Evolutionary conservation across 1,140 invertebrate genomes (phyloP).

Genomic region (Drosophila pseudoobscura): DNA sequence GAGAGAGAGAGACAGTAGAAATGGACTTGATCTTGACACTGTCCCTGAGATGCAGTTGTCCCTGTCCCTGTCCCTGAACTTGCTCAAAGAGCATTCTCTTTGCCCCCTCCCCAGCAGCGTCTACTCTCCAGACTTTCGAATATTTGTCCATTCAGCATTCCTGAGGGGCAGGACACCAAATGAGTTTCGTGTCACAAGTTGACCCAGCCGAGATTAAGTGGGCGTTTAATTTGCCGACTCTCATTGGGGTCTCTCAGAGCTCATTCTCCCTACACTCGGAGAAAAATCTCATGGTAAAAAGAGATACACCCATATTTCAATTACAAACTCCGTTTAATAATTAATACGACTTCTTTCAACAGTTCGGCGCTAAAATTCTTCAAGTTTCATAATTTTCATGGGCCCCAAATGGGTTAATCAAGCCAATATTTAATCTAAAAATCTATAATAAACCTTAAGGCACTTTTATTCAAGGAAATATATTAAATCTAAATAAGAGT

Average conservation of each 20-base stretch:
- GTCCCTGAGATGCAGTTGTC: conserved; percentile 27
- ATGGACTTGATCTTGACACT: conserved; percentile 74
- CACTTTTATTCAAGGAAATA: no score
- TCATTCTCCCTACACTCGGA: neutral
- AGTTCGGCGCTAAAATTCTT: no score
- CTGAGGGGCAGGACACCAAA: conserved; percentile 26
- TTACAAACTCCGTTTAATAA: no score
- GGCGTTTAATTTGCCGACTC: conserved; percentile 78
- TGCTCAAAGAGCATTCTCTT: conserved; percentile 37
- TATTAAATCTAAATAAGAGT: no score
- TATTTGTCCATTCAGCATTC: conserved; percentile 33
- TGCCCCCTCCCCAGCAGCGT: neutral
- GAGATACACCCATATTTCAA: no score
- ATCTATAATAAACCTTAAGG: no score
- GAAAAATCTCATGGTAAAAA: no score
- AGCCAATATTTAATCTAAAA: no score
- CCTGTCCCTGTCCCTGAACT: conserved; percentile 62
- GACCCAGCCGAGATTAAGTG: conserved; percentile 77
- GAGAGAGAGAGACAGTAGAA: conserved; percentile 5
- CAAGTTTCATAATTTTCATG: no score
- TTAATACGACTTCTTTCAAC: no score
- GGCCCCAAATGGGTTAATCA: no score
- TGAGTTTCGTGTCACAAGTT: conserved; percentile 80
- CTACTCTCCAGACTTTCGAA: neutral
- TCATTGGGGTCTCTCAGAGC: conserved; percentile 26